A percentile compares a stretch with the other conserved stretches of the same genome.
Evolutionary conservation across 2,888 invertebrate genomes (phyloP).

Genomic region (Yponomeuta cagnagella): DNA sequence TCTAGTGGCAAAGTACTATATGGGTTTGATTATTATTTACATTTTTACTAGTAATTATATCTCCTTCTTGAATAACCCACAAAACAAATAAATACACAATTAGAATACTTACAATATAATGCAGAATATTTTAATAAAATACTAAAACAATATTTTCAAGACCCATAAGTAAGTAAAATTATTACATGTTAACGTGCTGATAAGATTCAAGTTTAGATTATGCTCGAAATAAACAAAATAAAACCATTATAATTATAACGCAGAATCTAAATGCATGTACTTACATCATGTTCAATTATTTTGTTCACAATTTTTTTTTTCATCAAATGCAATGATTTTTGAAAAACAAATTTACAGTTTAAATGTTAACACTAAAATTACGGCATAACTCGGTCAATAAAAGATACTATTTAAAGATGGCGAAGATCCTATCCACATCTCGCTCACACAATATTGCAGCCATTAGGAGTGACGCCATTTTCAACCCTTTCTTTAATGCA

Average conservation of each 20-base stretch:
- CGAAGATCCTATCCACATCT: too few species aligned
- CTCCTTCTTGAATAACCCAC: background rate
- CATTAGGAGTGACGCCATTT: too few species aligned
- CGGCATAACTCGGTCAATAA: too few species aligned
- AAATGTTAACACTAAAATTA: background rate
- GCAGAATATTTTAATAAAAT: conserved; percentile 2
- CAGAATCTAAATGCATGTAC: background rate
- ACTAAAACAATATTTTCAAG: background rate
- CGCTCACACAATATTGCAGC: too few species aligned
- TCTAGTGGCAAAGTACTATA: conserved; percentile 57
- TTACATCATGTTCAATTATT: background rate
- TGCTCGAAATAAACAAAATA: background rate
- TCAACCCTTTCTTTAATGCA: too few species aligned
- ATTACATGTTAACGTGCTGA: background rate
- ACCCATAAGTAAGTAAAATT: background rate
- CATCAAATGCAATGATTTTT: background rate
- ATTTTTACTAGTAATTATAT: conserved; percentile 8
- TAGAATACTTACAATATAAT: conserved; percentile 12
- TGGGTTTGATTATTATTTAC: conserved; percentile 19
- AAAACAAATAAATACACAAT: conserved; percentile 1
- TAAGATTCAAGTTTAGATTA: background rate
- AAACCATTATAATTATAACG: background rate
- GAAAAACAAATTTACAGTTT: background rate
- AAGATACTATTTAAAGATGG: too few species aligned
- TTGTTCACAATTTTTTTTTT: background rate